Conservation (phyloP, 2,888 invertebrate genomes). For the Epinotia demarniana region DNA sequence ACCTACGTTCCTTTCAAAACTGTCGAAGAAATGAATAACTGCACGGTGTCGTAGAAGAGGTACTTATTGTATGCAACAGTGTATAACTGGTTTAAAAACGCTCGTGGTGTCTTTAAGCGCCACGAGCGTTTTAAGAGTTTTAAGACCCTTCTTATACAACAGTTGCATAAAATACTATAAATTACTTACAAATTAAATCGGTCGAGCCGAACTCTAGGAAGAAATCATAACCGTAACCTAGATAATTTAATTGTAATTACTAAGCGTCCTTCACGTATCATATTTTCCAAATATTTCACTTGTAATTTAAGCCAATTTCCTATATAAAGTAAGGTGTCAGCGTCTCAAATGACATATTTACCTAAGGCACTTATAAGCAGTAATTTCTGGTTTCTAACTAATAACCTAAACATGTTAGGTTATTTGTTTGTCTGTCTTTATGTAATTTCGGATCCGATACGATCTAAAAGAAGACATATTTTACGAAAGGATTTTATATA, state of each 20-base stretch:
- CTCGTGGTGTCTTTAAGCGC: no score
- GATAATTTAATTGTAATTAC: background rate
- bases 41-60: no score
- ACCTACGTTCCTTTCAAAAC: no score
- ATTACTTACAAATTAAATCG: background rate
- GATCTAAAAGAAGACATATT: no score
- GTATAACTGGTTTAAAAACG: no score
- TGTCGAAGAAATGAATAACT: no score
- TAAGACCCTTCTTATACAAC: no score
- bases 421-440: background rate
- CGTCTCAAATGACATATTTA: slow-evolving; percentile 18
- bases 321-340: slow-evolving; percentile 12
- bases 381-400: background rate
- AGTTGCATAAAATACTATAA: no score
- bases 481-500: no score
- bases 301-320: slow-evolving; percentile 31
- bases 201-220: background rate
- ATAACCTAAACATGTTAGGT: background rate
- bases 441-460: background rate
- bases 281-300: slow-evolving; percentile 33
- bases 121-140: no score
- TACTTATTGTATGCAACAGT: no score
- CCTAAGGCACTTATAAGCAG: background rate
- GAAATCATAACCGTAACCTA: slow-evolving; percentile 27
- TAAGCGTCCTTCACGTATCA: slow-evolving; percentile 15